Conservation (phyloP, 53 echinoderm and acorn worm species). For the Paracentrotus lividus region DNA sequence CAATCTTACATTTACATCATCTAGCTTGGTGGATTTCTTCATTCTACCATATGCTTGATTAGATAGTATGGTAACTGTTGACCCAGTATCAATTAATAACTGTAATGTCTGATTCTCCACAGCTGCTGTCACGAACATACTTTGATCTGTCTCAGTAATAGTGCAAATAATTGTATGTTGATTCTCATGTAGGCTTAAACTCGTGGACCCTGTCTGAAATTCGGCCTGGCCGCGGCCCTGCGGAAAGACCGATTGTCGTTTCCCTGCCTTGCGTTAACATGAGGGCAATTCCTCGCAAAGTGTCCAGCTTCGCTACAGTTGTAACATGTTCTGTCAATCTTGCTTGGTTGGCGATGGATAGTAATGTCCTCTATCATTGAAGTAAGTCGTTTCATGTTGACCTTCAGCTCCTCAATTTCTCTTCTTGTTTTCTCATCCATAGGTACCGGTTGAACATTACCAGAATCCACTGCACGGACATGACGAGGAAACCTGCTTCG, state of each 20-base stretch:
- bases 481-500: slow-evolving; percentile 6
- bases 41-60: not conserved
- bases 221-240: slow-evolving; percentile 31
- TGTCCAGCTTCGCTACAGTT: slow-evolving; percentile 43
- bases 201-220: not conserved
- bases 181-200: not conserved
- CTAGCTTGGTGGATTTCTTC: not conserved
- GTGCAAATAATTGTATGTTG: not conserved
- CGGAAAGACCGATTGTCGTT: slow-evolving; percentile 42
- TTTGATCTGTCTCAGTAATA: not conserved
- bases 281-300: not conserved
- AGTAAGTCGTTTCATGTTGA: not conserved
- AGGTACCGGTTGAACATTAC: not conserved
- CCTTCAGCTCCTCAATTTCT: slow-evolving; percentile 53
- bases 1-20: not conserved
- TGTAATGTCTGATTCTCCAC: not conserved
- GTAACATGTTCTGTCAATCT: not conserved
- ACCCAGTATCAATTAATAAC: slow-evolving; percentile 18
- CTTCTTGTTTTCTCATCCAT: slow-evolving; percentile 39
- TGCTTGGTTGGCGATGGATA: not conserved
- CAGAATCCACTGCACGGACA: slow-evolving; percentile 54
- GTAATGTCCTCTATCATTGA: slow-evolving; percentile 13
- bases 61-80: slow-evolving; percentile 19
- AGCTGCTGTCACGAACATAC: not conserved
- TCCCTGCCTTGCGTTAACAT: not conserved